Evolutionary conservation across 2,113 vertebrate genomes (phyloP).

Genomic region (Gobiocypris rarus): DNA sequence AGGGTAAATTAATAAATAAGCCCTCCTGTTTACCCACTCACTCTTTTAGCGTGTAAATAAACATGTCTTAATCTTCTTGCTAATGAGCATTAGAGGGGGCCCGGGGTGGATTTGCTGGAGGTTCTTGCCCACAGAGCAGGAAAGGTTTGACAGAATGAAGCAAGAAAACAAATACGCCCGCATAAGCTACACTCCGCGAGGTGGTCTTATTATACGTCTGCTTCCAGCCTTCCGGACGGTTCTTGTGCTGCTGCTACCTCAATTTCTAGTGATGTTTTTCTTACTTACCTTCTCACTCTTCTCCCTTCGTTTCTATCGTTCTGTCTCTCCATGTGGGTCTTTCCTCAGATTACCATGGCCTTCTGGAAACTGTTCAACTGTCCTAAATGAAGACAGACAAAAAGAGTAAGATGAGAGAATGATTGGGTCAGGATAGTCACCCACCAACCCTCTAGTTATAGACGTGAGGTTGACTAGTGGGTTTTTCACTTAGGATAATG

Average conservation of each 20-base stretch:
- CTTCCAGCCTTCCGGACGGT: conserved; percentile 17
- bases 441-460: neutral
- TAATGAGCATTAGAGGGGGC: conserved; percentile 71
- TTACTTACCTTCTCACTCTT: neutral
- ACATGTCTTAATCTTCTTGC: conserved; percentile 66
- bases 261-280: neutral
- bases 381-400: neutral
- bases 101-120: conserved; percentile 60
- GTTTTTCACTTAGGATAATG: neutral
- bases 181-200: neutral
- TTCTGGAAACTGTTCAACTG: neutral
- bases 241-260: neutral
- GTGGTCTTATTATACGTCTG: neutral
- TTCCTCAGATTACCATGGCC: neutral
- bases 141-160: conserved; percentile 7
- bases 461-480: neutral
- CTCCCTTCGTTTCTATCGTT: neutral
- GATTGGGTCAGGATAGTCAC: neutral
- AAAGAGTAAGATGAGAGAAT: neutral
- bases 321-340: neutral
- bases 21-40: conserved; percentile 57
- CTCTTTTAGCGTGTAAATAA: conserved; percentile 67
- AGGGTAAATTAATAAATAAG: conserved; percentile 65
- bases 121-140: conserved; percentile 33
- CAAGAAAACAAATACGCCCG: neutral